Percentiles rank a stretch among this genome's conserved stretches.
Evolutionary conservation across 2,797 vertebrate genomes (phyloP).

Genomic region (Fistularia tabacaria): DNA sequence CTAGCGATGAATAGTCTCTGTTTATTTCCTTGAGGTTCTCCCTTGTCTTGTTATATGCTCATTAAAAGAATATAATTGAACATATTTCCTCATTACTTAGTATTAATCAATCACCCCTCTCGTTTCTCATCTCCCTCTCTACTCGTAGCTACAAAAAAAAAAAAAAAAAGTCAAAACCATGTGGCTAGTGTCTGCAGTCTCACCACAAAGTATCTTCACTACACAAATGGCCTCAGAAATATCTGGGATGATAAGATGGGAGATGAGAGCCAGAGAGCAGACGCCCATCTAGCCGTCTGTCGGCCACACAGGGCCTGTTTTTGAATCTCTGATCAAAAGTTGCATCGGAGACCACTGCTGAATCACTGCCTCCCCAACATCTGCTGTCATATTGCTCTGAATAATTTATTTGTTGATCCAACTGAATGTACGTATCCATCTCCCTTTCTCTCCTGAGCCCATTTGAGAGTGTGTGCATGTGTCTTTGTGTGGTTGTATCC

Average conservation of each 20-base stretch:
- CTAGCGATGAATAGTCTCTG: too few species aligned
- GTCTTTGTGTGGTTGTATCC: constrained; percentile 22
- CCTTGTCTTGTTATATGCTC: too few species aligned
- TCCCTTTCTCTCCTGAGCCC: constrained; percentile 46
- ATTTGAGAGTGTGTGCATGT: constrained; percentile 34
- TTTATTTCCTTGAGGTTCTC: too few species aligned
- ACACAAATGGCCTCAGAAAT: constrained; percentile 43
- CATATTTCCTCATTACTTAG: too few species aligned
- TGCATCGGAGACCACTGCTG: constrained; percentile 55
- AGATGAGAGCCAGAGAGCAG: constrained; percentile 12
- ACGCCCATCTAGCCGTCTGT: constrained; percentile 49
- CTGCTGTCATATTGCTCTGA: constrained; percentile 71
- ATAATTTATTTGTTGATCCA: constrained; percentile 74
- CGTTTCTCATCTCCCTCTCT: too few species aligned
- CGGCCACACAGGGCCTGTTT: constrained; percentile 65
- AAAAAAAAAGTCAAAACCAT: constrained; percentile 1
- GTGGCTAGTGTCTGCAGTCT: constrained; percentile 19
- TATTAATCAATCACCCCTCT: too few species aligned
- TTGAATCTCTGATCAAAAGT: constrained; percentile 74
- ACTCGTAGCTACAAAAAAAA: too few species aligned
- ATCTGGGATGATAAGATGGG: constrained; percentile 29
- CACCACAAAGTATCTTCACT: constrained; percentile 3
- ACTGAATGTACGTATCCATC: constrained; percentile 53
- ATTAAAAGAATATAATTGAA: too few species aligned
- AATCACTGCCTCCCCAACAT: constrained; percentile 70